Evolutionary conservation across 1,140 invertebrate species (phyloP).

Genomic region (Platorchestia sp.): DNA sequence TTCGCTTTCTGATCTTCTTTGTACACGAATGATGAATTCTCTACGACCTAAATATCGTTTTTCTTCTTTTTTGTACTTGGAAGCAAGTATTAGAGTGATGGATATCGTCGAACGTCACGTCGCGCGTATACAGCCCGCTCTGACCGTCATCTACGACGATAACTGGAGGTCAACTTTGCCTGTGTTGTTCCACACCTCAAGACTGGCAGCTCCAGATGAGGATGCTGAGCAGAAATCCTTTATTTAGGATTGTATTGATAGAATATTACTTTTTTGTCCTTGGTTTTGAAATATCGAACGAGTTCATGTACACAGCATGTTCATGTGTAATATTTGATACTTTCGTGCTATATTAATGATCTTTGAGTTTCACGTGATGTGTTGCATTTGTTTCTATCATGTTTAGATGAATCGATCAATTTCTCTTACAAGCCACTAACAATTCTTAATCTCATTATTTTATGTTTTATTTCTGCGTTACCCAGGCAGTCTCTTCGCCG

Average conservation of each 20-base stretch:
- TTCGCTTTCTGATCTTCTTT: neutral
- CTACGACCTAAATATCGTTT: neutral
- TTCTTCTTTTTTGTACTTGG: neutral
- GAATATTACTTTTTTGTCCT: neutral
- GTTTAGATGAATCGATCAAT: neutral
- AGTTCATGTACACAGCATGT: neutral
- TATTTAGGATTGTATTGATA: neutral
- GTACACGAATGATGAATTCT: neutral
- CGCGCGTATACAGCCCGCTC: neutral
- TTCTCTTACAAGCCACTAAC: neutral
- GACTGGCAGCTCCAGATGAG: neutral
- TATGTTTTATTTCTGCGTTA: conserved; percentile 16
- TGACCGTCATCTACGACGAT: neutral
- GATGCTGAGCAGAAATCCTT: conserved; percentile 23
- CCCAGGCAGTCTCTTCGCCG: conserved; percentile 35
- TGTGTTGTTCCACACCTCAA: neutral
- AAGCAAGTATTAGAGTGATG: neutral
- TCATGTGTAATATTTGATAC: neutral
- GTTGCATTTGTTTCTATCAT: neutral
- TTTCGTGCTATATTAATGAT: neutral
- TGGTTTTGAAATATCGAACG: neutral
- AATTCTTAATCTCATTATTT: neutral
- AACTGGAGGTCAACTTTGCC: neutral
- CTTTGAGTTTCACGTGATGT: neutral
- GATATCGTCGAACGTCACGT: neutral